phyloP scores from a whole-genome alignment of 2,113 vertebrate species.

The Zingel zingel region DNA sequence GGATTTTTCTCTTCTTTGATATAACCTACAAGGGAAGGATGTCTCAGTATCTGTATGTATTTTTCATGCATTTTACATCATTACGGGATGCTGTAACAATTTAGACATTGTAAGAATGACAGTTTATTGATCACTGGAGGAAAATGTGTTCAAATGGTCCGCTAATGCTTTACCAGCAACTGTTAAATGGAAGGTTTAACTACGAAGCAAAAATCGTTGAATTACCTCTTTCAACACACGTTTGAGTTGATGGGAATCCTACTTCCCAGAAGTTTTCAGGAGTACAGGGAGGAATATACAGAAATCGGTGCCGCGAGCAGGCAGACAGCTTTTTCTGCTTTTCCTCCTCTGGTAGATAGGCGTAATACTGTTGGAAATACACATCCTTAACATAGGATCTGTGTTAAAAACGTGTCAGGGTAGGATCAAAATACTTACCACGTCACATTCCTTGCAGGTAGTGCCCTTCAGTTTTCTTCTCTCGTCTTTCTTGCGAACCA shows the following conservation, averaged over 20 bases:
- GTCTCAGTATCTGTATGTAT: background rate
- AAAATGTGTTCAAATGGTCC: background rate
- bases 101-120: background rate
- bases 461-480: constrained; percentile 93
- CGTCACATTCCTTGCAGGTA: constrained; percentile 97
- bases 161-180: background rate
- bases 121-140: background rate
- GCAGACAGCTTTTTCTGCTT: constrained; percentile 90
- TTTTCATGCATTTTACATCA: background rate
- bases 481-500: constrained; percentile 97
- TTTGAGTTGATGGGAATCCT: constrained; percentile 97
- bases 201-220: no score
- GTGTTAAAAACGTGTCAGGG: fast-evolving
- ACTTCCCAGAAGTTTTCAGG: constrained; percentile 99
- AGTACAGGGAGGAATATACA: constrained; percentile 91
- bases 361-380: constrained; percentile 88
- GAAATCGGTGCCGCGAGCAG: constrained; percentile 94
- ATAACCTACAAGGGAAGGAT: constrained; percentile 85
- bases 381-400: background rate
- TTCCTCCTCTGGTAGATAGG: constrained; percentile 92
- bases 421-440: constrained; percentile 84
- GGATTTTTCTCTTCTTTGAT: constrained; percentile 92
- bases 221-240: constrained; percentile 93
- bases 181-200: background rate
- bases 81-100: background rate